Evolutionary conservation across 2,888 invertebrate genomes (phyloP), one percentile per base, ranked within the genome.

Genomic region (Molanna angustata): DNA sequence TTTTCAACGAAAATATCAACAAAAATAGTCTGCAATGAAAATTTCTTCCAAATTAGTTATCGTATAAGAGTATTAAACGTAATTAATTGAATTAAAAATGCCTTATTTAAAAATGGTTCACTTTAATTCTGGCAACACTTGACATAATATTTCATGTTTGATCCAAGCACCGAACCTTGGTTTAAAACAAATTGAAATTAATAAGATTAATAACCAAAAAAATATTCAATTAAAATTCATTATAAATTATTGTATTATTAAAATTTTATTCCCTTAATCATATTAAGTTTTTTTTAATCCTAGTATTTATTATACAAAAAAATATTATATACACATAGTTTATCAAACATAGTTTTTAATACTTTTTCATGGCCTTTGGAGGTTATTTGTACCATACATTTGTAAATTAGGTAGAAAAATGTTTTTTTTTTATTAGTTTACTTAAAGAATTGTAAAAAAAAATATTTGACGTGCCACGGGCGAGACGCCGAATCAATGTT

Each of bases 331-430:
- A 16, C n/a, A 44, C 19, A 44, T 44, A 44, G 44, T 44, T 44
- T 44, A 44, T 17, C n/a, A 32, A 32, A 31, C 11, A 11, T 40
- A 32, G 44, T 44, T 44, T 44, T 31, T 32, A 44, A 31, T 44
- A 44, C 44, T 44, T 44, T 44, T 44, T 32, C 44, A 44, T 19
- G 44, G 44, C 44, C 44, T 44, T 18, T 32, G 14, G 32, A 43
- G 44, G 44, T 44, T 44, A 44, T 18, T 16, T 40, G 17, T 18
- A 40, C 19, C 32, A 19, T 44, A 32, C 44, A 44, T 44, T 44
- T 44, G 9, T 32, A 27, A 19, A 44, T 14, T 44, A 19, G 6
- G 44, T 44, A 32, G 44, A 44, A 32, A 18, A 33, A n/a, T n/a
- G n/a, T n/a, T n/a, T 27, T 32, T 44, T 44, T 27, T 44, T 32